phyloP scores from a whole-genome alignment of 2,888 invertebrate species.

The Prosapia bicincta region DNA sequence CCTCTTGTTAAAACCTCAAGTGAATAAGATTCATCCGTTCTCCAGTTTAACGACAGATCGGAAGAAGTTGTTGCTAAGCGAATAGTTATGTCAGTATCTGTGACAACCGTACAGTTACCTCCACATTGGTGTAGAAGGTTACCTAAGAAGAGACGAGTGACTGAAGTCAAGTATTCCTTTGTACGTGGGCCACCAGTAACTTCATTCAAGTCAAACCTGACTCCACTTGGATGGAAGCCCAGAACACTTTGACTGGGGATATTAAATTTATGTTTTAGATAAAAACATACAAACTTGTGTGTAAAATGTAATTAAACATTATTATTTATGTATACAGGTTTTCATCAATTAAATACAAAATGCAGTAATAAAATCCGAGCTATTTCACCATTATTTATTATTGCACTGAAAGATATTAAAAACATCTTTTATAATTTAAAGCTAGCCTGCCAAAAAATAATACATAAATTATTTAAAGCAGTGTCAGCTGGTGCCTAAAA shows the following conservation, averaged over 20 bases:
- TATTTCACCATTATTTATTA: too few species aligned
- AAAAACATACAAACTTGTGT: too few species aligned
- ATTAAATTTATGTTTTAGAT: too few species aligned
- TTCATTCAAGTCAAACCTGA: constrained; percentile 55
- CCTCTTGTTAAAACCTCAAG: constrained; percentile 58
- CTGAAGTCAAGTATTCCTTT: constrained; percentile 52
- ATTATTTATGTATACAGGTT: too few species aligned
- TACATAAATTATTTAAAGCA: too few species aligned
- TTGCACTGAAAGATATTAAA: too few species aligned
- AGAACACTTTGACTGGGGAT: constrained; percentile 47
- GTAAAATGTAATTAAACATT: too few species aligned
- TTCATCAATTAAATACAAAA: too few species aligned
- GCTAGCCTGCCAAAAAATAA: too few species aligned
- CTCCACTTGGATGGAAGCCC: constrained; percentile 55
- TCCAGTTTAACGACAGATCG: constrained; percentile 56
- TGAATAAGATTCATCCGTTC: constrained; percentile 66
- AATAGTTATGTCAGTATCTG: constrained; percentile 56
- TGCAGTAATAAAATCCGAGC: too few species aligned
- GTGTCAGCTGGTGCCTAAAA: too few species aligned
- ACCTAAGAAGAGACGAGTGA: constrained; percentile 54
- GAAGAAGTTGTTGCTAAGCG: constrained; percentile 53
- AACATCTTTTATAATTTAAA: too few species aligned
- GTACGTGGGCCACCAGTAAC: constrained; percentile 46
- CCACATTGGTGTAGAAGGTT: constrained; percentile 60
- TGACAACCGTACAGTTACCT: constrained; percentile 49